Percentiles rank a stretch among this genome's conserved stretches.
These are phyloP conservation scores for Brachystomella parvula DNA, from an alignment of 1,140 invertebrate species.

Conservation along the genomic window DNA sequence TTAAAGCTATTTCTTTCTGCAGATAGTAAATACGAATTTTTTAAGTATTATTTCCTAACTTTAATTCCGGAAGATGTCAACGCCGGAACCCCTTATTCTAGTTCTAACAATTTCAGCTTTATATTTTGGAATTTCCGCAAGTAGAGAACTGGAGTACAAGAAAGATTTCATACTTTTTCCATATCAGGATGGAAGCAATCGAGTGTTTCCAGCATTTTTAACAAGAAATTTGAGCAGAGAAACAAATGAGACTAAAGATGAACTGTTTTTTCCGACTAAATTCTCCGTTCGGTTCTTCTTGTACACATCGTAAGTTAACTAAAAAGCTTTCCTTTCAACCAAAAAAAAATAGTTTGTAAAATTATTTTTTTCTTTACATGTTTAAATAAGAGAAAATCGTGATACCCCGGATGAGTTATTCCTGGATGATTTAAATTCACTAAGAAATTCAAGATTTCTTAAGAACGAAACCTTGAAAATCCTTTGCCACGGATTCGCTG, in stretches of 20 bases:
- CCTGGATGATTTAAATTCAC: not conserved
- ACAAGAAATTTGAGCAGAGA: not conserved
- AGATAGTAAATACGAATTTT: no score
- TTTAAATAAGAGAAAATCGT: no score
- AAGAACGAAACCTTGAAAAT: not conserved
- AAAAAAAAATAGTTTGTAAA: not conserved
- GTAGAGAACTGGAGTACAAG: no score
- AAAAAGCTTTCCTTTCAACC: not conserved
- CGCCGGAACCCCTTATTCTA: no score
- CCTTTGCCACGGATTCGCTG: not conserved
- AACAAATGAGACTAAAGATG: not conserved
- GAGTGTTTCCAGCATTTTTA: not conserved
- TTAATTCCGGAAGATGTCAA: no score
- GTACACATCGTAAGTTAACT: not conserved
- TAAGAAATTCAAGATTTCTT: not conserved
- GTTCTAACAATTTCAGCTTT: no score
- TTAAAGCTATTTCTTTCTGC: no score
- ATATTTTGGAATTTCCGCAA: no score
- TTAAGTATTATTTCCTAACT: no score
- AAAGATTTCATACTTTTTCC: not conserved
- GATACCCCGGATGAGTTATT: not conserved
- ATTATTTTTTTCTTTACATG: no score
- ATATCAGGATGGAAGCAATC: not conserved
- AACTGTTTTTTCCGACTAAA: not conserved
- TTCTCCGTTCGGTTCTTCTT: not conserved